Evolutionary conservation across 2,113 vertebrate genomes (phyloP).

Genomic region (Pelecanoides urinatrix): DNA sequence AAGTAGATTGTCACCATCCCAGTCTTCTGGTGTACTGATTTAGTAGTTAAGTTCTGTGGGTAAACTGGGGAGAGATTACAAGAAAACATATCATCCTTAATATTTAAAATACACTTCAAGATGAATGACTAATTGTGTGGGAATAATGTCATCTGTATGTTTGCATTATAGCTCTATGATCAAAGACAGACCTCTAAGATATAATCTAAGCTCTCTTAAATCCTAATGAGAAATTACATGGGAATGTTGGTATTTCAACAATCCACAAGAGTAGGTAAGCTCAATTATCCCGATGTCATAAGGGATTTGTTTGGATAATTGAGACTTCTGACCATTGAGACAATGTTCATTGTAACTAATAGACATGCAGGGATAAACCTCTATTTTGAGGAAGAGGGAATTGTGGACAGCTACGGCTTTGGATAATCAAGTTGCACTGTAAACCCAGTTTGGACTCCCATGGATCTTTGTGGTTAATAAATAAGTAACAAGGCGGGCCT

Average conservation of each 20-base stretch:
- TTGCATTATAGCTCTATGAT: constrained; percentile 39
- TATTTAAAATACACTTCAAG: constrained; percentile 38
- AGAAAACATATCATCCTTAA: constrained; percentile 26
- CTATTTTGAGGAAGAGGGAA: constrained; percentile 12
- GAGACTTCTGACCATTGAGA: constrained; percentile 56
- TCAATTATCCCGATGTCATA: constrained; percentile 43
- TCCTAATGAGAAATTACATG: constrained; percentile 62
- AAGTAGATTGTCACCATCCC: neutral
- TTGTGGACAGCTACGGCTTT: neutral
- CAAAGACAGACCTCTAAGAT: constrained; percentile 48
- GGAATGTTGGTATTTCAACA: constrained; percentile 60
- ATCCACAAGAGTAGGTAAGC: constrained; percentile 51
- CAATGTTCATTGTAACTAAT: constrained; percentile 40
- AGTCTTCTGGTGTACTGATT: neutral
- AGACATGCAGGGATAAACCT: constrained; percentile 15
- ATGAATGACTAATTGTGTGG: constrained; percentile 57
- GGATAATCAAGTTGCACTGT: neutral
- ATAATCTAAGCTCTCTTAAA: constrained; percentile 54
- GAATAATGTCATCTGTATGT: constrained; percentile 49
- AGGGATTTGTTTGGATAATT: constrained; percentile 63
- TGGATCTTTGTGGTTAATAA: constrained; percentile 23
- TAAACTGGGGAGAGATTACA: constrained; percentile 41
- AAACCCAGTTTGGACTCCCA: neutral
- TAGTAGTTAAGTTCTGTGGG: neutral
- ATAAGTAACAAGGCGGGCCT: neutral